Conservation (phyloP, 2,888 invertebrate species). For the Gnatocerus cornutus region DNA sequence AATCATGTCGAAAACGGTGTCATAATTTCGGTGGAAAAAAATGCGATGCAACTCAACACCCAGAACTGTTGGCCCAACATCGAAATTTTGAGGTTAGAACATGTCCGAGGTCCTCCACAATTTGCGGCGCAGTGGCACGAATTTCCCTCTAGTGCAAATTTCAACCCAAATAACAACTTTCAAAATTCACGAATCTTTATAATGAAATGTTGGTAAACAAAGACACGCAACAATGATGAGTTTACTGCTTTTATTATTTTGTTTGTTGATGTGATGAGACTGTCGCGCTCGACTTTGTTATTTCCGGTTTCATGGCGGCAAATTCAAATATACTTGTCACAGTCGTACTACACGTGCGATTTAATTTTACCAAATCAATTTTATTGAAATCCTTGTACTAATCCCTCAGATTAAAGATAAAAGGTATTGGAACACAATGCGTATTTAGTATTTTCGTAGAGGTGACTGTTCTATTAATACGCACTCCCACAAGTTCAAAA, state of each 20-base stretch:
- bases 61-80: not conserved
- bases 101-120: not conserved
- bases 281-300: not conserved
- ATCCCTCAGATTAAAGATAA: not conserved
- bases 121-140: not conserved
- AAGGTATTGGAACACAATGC: no score
- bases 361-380: not conserved
- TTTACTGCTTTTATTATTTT: conserved; percentile 5
- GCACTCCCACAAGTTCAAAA: not conserved
- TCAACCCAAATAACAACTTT: not conserved
- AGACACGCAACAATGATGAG: not conserved
- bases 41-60: not conserved
- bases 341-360: not conserved
- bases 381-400: not conserved
- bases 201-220: not conserved
- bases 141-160: not conserved
- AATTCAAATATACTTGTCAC: not conserved
- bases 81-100: conserved; percentile 5
- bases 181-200: not conserved
- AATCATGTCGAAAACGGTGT: not conserved
- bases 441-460: no score
- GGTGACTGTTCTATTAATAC: no score
- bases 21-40: not conserved
- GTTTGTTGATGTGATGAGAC: not conserved
- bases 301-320: conserved; percentile 1